Conservation (phyloP, 2,888 invertebrate genomes). For the Rosalia funebris region DNA sequence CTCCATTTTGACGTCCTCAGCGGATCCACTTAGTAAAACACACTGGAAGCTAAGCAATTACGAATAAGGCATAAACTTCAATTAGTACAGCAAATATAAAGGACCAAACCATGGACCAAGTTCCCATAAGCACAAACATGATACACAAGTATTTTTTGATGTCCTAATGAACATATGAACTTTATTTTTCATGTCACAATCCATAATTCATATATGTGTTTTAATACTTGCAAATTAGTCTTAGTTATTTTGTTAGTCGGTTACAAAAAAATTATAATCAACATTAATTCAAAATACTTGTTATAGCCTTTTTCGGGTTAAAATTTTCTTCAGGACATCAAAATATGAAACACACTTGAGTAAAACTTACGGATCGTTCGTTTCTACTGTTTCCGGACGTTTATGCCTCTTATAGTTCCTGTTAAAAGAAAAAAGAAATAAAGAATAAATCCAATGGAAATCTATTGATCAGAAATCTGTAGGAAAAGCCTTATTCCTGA, state of each 20-base stretch:
- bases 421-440: constrained; percentile 3
- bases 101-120: not conserved
- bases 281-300: too few relatives aligned
- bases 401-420: not conserved
- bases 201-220: not conserved
- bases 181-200: not conserved
- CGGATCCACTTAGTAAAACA: not conserved
- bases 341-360: not conserved
- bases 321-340: constrained; percentile 1
- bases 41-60: not conserved
- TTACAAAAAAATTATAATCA: not conserved
- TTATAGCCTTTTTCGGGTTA: too few relatives aligned
- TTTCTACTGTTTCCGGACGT: not conserved
- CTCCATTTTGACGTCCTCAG: not conserved
- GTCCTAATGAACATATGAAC: not conserved
- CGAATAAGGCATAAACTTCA: not conserved
- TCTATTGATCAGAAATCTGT: not conserved
- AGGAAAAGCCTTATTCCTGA: too few relatives aligned
- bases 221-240: not conserved
- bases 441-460: not conserved
- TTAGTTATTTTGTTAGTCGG: not conserved
- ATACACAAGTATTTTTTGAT: not conserved
- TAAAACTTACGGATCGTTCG: not conserved
- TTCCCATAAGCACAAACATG: constrained; percentile 2
- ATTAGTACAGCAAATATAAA: not conserved